These are phyloP conservation scores for Gnathonemus echidnorhynchus DNA, from an alignment of 2,113 vertebrate species.

Conservation along the genomic window DNA sequence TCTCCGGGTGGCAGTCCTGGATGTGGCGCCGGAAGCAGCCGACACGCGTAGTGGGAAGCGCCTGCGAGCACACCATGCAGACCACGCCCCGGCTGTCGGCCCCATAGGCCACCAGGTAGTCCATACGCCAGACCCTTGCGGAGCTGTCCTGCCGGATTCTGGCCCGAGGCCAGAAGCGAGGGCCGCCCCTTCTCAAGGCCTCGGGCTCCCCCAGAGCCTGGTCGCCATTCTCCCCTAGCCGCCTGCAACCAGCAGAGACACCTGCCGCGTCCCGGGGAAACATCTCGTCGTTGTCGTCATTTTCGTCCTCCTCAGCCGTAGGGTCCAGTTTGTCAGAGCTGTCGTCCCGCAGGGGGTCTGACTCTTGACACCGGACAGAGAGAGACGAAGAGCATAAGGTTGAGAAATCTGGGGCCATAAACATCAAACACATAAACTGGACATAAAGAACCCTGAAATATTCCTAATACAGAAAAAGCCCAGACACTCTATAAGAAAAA, in stretches of 20 bases:
- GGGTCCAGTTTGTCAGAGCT: constrained; percentile 50
- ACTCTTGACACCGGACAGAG: constrained; percentile 37
- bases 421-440: not conserved
- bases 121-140: constrained; percentile 72
- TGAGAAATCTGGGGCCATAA: not conserved
- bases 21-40: constrained; percentile 78
- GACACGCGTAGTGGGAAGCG: constrained; percentile 68
- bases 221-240: constrained; percentile 26
- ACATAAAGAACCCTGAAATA: not conserved
- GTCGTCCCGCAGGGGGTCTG: constrained; percentile 26
- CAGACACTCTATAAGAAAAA: not conserved
- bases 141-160: constrained; percentile 52
- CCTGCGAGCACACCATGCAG: constrained; percentile 80
- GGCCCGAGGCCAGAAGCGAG: constrained; percentile 38
- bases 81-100: constrained; percentile 66
- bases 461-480: not conserved
- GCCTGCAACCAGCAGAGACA: constrained; percentile 24
- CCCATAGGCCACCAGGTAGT: constrained; percentile 78
- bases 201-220: constrained; percentile 27
- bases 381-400: not conserved
- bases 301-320: constrained; percentile 47
- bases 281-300: constrained; percentile 30
- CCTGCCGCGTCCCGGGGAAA: constrained; percentile 38
- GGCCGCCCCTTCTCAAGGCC: constrained; percentile 32
- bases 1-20: constrained; percentile 76